Evolutionary conservation across 2,113 vertebrate genomes (phyloP), one percentile per base, ranked within the genome.

Genomic region (Sander lucioperca): DNA sequence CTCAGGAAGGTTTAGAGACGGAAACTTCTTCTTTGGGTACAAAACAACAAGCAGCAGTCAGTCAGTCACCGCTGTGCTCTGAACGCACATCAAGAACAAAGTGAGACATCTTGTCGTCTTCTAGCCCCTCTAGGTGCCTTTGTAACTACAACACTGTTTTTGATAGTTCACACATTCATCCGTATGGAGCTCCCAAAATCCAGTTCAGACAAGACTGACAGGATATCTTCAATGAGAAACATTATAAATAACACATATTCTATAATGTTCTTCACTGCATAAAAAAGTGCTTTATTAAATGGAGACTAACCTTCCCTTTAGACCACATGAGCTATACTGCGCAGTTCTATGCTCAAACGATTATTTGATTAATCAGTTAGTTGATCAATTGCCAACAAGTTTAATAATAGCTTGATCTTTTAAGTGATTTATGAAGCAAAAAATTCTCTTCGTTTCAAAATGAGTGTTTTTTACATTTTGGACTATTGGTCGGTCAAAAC

Each of bases 81-180:
- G 85, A 89, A 87, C 33, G 66, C 68, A 86, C 86, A 58, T 88
- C 87, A 68, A 89, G 64, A 85, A 86, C 91, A 88, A 89, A 91
- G 90, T 36, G 21, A 86, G 79, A 88, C 88, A 73, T 85, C 65
- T 51, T 68, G 76, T 74, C 57, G 79, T 84, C 77, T 86, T 59
- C 77, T 1, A 47, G 63, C 79, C 71, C 90, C 88, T 86, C 79
- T n/a, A 83, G 85, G 72, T 79, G 81, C 77, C 74, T 88, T 86
- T 88, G 83, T 78, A 43, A 75, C 82, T 85, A 85, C 74, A 74
- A 73, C 76, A 48, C 76, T 45, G 85, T 36, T 77, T 89, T 79
- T 85, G 72, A 87, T 66, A 27, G 78, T 76, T 89, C 82, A 83
- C 71, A 86, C 81, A 53, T 74, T 48, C 69, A 83, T 73, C 71